A percentile compares a stretch with the other conserved stretches of the same genome.
These are phyloP conservation scores for Apis dorsata DNA, from an alignment of 1,140 invertebrate genomes.

Conservation along the genomic window DNA sequence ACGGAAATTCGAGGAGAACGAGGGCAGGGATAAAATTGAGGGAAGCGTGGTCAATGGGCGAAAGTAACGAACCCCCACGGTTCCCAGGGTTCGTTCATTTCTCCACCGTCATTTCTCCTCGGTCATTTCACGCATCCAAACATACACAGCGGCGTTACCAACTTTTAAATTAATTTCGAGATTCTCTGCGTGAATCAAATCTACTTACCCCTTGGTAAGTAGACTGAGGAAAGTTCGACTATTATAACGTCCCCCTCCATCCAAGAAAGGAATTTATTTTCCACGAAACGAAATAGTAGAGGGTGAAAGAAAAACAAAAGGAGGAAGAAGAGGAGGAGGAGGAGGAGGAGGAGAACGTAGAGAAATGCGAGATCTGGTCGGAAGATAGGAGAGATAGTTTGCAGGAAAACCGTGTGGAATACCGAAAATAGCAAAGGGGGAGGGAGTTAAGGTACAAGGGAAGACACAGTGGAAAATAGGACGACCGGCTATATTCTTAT, in stretches of 20 bases:
- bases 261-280: too few species aligned
- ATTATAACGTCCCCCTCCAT: constrained; percentile 10
- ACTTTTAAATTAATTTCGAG: constrained; percentile 34
- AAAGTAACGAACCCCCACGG: constrained; percentile 10
- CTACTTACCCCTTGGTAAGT: background rate
- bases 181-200: background rate
- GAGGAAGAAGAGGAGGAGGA: background rate
- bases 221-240: background rate
- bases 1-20: background rate
- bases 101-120: background rate
- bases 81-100: background rate
- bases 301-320: background rate
- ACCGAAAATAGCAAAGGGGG: background rate
- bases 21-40: background rate
- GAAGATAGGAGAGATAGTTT: background rate
- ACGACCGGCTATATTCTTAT: background rate
- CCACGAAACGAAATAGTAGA: background rate
- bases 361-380: background rate
- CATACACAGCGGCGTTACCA: background rate
- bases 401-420: background rate
- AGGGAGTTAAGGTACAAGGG: background rate
- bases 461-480: constrained; percentile 2
- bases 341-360: background rate
- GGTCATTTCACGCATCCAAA: background rate
- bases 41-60: background rate